These are phyloP conservation scores for Ophion ellenae DNA, from an alignment of 2,888 invertebrate genomes.

Conservation along the genomic window DNA sequence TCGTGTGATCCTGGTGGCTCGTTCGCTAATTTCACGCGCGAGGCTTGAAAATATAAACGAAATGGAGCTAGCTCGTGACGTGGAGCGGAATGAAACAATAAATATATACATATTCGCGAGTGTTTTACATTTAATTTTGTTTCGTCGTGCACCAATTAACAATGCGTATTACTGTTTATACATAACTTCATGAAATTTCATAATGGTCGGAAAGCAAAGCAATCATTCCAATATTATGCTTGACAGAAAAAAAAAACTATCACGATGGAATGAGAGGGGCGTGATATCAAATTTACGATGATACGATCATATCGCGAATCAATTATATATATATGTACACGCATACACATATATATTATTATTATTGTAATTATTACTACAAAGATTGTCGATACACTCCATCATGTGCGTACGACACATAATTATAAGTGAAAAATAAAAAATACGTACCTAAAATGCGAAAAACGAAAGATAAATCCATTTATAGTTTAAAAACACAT, in stretches of 20 bases:
- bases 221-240: constrained; percentile 62
- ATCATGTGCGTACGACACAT: constrained; percentile 70
- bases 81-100: constrained; percentile 32
- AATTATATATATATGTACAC: constrained; percentile 70
- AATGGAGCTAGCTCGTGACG: constrained; percentile 63
- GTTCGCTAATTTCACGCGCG: background rate
- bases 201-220: constrained; percentile 73
- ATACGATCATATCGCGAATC: constrained; percentile 59
- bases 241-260: constrained; percentile 57
- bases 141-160: constrained; percentile 50
- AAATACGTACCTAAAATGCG: constrained; percentile 73
- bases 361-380: constrained; percentile 55
- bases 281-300: constrained; percentile 66
- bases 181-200: constrained; percentile 83
- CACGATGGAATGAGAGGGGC: constrained; percentile 58
- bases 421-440: constrained; percentile 52
- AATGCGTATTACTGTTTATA: constrained; percentile 74
- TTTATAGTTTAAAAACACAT: constrained; percentile 48
- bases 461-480: constrained; percentile 65
- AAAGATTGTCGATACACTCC: constrained; percentile 61
- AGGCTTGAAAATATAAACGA: constrained; percentile 3
- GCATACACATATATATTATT: constrained; percentile 66
- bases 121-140: constrained; percentile 43
- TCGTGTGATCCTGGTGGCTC: constrained; percentile 52
- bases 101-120: constrained; percentile 36